These are phyloP conservation scores for Rhagium mordax DNA, from an alignment of 2,888 invertebrate species.

Conservation along the genomic window DNA sequence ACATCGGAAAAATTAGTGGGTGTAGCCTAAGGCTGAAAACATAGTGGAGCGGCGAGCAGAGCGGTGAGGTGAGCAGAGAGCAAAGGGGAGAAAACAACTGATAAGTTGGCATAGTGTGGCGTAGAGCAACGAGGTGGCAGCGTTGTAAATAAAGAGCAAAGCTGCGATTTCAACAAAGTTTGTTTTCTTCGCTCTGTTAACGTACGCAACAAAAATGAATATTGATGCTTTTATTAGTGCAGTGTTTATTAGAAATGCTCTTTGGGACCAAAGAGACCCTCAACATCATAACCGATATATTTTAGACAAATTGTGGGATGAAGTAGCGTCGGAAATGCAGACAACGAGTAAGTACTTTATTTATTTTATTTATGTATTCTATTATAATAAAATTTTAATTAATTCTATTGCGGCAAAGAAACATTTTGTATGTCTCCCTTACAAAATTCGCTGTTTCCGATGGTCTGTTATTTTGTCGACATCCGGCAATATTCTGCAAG, in stretches of 20 bases:
- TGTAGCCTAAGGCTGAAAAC: constrained; percentile 3
- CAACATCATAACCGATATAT: constrained; percentile 41
- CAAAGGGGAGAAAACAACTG: constrained; percentile 6
- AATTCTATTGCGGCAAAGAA: not conserved
- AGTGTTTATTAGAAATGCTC: constrained; percentile 35
- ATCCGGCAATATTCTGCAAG: too few species aligned
- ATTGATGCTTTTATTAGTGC: constrained; percentile 13
- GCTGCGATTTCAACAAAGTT: constrained; percentile 24
- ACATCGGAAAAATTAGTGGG: too few species aligned
- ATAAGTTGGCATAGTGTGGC: too few species aligned
- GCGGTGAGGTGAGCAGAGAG: constrained; percentile 11
- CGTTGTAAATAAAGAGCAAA: constrained; percentile 11
- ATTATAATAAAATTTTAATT: not conserved
- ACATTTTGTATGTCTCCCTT: too few species aligned
- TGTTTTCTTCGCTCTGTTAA: constrained; percentile 10
- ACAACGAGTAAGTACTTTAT: constrained; percentile 8
- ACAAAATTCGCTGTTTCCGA: too few species aligned
- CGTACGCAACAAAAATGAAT: constrained; percentile 5
- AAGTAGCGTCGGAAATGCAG: constrained; percentile 32
- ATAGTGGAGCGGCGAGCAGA: constrained; percentile 12
- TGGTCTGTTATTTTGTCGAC: too few species aligned
- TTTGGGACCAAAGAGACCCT: constrained; percentile 40
- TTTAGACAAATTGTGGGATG: constrained; percentile 45
- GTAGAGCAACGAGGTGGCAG: too few species aligned
- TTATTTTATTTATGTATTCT: too few species aligned